Base-by-base conservation (phyloP, 2,113 vertebrate genomes). In the Solenodon paradoxus region DNA sequence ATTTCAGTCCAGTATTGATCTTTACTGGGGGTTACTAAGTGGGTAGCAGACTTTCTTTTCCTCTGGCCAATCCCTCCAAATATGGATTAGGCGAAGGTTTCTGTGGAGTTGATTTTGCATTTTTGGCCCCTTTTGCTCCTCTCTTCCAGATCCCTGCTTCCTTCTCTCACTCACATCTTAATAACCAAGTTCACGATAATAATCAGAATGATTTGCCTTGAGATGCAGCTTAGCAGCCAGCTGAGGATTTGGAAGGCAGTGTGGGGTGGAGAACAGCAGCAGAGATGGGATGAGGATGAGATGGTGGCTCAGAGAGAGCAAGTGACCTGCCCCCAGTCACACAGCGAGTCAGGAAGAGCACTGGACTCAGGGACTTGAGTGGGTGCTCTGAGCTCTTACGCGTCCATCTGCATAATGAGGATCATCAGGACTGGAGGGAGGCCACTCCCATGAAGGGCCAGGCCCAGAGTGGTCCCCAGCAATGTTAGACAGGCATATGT, bases 1-100 rank as follows among this genome's bases (percentile, higher is more conserved):
- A 88, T 97, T 93, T 94, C 79, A 93, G 93, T 47, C 51, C 47
- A n/a, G 20, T 57, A 7, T 9, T 66, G 94, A 61, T 3, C 89
- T 86, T 95, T 72, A 96, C 72, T 89, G 35, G 87, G 53, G 51
- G 49, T 71, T 64, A 42, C 40, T 71, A 61, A 59, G 85, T 81
- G 66, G 17, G 35, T 28, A 24, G 69, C 7, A 22, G 19, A 35
- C 30, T 32, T 55, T 24, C 84, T 71, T 68, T 63, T 35, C 38
- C 68, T 81, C 59, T 55, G 47, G 66, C 72, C 68, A 13, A 7
- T 74, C 68, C 59, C 57, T 91, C 69, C 59, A 40, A 59, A 75
- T 17, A 20, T 4, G 3, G 83, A 89, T 68, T 19, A 15, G 53
- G 38, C 1, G 45, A 61, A 81, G 81, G 42, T 79, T 49, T 84